Conservation (phyloP, 2,888 invertebrate species). For the Ypsolopha sequella region DNA sequence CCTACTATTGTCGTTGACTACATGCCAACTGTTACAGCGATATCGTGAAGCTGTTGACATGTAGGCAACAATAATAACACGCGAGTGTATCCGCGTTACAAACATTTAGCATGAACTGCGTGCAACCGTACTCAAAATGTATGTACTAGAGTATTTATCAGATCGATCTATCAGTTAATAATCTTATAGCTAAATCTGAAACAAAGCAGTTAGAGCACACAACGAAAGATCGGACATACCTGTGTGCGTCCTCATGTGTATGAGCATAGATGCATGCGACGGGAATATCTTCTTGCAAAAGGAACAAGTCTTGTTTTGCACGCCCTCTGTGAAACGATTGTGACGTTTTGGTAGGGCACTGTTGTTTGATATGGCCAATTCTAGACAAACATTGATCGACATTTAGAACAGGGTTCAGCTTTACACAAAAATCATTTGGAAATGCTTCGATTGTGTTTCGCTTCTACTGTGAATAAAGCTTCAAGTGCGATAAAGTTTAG, state of each 20-base stretch:
- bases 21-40: no score
- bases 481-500: constrained; percentile 2
- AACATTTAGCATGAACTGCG: no score
- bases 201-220: neutral
- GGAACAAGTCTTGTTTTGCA: constrained; percentile 73
- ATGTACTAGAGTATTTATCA: no score
- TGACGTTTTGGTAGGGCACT: constrained; percentile 75
- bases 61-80: no score
- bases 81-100: no score
- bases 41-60: no score
- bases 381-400: constrained; percentile 69
- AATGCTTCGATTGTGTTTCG: constrained; percentile 16
- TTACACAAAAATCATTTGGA: constrained; percentile 4
- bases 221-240: constrained; percentile 34
- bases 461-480: neutral
- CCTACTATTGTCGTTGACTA: no score
- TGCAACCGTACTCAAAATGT: no score
- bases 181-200: no score
- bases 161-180: no score
- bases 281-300: constrained; percentile 82
- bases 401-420: constrained; percentile 36
- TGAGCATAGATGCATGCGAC: constrained; percentile 83
- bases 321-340: constrained; percentile 70
- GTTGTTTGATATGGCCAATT: constrained; percentile 83
- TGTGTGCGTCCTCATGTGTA: constrained; percentile 82